Conservation (phyloP, 2,797 vertebrate genomes). For the Myotis planiceps region DNA sequence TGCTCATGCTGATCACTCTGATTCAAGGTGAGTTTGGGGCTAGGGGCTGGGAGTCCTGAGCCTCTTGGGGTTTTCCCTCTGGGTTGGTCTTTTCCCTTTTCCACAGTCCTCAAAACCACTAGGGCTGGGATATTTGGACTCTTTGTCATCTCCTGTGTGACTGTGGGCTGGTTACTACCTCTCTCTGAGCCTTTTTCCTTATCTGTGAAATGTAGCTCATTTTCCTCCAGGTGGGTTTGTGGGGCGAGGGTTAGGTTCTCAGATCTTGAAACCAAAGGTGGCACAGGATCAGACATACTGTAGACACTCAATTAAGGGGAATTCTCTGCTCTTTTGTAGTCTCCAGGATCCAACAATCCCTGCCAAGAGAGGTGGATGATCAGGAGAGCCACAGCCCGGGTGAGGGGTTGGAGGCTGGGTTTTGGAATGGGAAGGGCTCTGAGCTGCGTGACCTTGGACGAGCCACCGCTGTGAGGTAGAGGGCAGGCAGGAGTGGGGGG, state of each 20-base stretch:
- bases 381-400: not conserved
- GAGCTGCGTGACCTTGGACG: not conserved
- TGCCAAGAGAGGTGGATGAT: not conserved
- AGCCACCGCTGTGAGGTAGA: not conserved
- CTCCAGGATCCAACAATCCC: not conserved
- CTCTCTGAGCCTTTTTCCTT: not conserved
- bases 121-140: not conserved
- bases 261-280: not conserved
- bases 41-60: not conserved
- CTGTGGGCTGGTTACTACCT: not conserved
- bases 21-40: slow-evolving; percentile 37
- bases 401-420: not conserved
- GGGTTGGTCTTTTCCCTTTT: not conserved
- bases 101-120: not conserved
- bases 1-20: slow-evolving; percentile 31
- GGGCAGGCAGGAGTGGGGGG: not conserved
- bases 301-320: no score
- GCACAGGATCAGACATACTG: not conserved
- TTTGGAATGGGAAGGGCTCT: not conserved
- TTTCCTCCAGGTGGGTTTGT: not conserved
- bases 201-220: not conserved
- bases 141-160: not conserved
- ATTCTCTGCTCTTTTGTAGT: not conserved
- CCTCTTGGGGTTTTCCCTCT: not conserved
- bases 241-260: not conserved